Evolutionary conservation across 2,797 vertebrate genomes (phyloP).

Genomic region (Cyclopterus lumpus): DNA sequence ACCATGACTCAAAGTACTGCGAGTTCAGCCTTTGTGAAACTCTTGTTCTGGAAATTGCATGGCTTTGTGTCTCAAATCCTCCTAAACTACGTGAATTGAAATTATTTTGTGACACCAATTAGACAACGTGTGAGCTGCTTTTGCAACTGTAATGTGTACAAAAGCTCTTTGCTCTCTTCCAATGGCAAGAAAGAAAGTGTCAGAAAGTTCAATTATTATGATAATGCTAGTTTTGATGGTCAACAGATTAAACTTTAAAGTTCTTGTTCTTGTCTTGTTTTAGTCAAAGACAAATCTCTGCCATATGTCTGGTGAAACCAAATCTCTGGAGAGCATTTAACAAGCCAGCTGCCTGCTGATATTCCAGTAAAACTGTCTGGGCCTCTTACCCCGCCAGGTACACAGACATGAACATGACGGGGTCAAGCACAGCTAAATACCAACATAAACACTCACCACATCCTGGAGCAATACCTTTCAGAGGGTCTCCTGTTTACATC

Average conservation of each 20-base stretch:
- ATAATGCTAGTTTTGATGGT: constrained; percentile 30
- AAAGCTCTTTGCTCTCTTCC: constrained; percentile 8
- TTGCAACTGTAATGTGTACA: background rate
- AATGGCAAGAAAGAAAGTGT: constrained; percentile 33
- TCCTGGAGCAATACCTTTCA: background rate
- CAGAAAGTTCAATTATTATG: constrained; percentile 24
- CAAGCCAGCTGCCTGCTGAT: constrained; percentile 58
- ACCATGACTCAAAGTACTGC: background rate
- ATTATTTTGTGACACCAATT: background rate
- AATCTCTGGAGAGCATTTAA: constrained; percentile 50
- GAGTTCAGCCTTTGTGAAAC: constrained; percentile 8
- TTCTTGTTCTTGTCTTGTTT: constrained; percentile 36
- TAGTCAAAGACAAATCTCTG: constrained; percentile 35
- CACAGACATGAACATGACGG: constrained; percentile 38
- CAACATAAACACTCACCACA: background rate
- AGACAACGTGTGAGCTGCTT: background rate
- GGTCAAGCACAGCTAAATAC: constrained; percentile 18
- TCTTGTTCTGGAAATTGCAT: background rate
- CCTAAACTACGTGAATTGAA: background rate
- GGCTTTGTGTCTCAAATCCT: background rate
- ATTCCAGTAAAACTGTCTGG: constrained; percentile 59
- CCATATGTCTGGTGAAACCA: constrained; percentile 30
- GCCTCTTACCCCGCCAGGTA: constrained; percentile 48
- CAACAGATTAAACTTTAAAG: constrained; percentile 26
- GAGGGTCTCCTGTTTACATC: background rate